A percentile compares a stretch with the other conserved stretches of the same genome.
phyloP scores from a whole-genome alignment of 2,888 invertebrate genomes.

The Nomada fabriciana region DNA sequence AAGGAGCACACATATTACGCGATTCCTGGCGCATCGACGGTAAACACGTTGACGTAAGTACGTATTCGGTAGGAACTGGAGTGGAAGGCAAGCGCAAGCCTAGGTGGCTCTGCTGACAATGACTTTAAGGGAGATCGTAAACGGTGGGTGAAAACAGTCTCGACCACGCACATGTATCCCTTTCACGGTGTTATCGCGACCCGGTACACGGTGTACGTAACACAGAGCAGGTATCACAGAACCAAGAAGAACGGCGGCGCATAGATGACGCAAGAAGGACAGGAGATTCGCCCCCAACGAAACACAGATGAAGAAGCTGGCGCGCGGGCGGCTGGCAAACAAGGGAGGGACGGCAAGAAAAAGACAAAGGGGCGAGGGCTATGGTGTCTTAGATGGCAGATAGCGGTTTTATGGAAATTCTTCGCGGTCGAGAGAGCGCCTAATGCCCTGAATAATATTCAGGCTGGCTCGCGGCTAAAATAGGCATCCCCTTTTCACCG shows the following conservation, averaged over 20 bases:
- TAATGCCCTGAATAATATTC: slow-evolving; percentile 83
- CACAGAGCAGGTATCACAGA: no score
- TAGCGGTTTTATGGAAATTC: slow-evolving; percentile 82
- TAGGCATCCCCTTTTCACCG: slow-evolving; percentile 47
- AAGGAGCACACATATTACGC: slow-evolving; percentile 29
- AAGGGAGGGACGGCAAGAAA: slow-evolving; percentile 49
- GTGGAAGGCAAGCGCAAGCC: slow-evolving; percentile 38
- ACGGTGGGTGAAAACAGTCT: slow-evolving; percentile 57
- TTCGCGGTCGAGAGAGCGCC: slow-evolving; percentile 77
- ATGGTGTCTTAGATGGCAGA: slow-evolving; percentile 78
- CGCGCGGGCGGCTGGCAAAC: slow-evolving; percentile 19
- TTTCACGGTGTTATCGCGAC: not conserved
- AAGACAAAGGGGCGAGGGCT: slow-evolving; percentile 36
- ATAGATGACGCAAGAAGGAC: not conserved
- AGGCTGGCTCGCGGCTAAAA: slow-evolving; percentile 72
- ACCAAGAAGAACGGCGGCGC: not conserved
- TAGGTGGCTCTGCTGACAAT: slow-evolving; percentile 37
- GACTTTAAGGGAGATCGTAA: slow-evolving; percentile 62
- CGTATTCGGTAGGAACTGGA: slow-evolving; percentile 31
- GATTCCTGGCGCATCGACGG: slow-evolving; percentile 33
- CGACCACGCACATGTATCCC: slow-evolving; percentile 5
- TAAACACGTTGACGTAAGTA: slow-evolving; percentile 49
- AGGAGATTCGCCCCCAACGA: not conserved
- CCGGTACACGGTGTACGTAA: no score
- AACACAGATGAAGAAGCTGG: slow-evolving; percentile 40